These are phyloP conservation scores for Heliconius charithonia DNA, from an alignment of 2,888 invertebrate species.

Conservation along the genomic window DNA sequence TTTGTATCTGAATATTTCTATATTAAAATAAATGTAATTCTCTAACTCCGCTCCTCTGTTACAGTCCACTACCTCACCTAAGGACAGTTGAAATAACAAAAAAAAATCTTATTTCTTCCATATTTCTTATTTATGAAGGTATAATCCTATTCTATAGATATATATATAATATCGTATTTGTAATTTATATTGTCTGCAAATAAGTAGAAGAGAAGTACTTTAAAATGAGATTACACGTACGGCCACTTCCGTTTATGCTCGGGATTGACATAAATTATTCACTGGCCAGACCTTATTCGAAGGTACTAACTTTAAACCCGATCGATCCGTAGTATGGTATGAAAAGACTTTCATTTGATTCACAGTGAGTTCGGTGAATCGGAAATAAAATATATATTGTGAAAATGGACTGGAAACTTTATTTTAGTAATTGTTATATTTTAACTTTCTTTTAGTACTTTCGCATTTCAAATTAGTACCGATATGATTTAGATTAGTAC, in stretches of 20 bases:
- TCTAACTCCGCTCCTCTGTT: not conserved
- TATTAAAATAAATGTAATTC: not conserved
- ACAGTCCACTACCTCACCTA: not conserved
- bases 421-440: not conserved
- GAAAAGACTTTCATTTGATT: conserved; percentile 24
- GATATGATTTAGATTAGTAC: too few species aligned
- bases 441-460: not conserved
- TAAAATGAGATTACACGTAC: conserved; percentile 67
- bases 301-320: conserved; percentile 69
- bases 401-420: not conserved
- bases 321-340: conserved; percentile 59
- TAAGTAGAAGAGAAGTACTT: conserved; percentile 27
- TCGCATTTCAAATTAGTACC: not conserved
- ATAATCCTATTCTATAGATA: conserved; percentile 9
- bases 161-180: conserved; percentile 4
- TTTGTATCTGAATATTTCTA: not conserved
- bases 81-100: not conserved
- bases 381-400: not conserved
- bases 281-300: conserved; percentile 63
- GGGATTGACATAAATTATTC: conserved; percentile 73
- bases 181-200: conserved; percentile 59
- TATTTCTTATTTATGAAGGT: conserved; percentile 3
- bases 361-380: not conserved
- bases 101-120: not conserved
- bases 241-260: conserved; percentile 63